These are phyloP conservation scores for Cosmopolites sordidus DNA, from an alignment of 2,888 invertebrate genomes.

Conservation along the genomic window DNA sequence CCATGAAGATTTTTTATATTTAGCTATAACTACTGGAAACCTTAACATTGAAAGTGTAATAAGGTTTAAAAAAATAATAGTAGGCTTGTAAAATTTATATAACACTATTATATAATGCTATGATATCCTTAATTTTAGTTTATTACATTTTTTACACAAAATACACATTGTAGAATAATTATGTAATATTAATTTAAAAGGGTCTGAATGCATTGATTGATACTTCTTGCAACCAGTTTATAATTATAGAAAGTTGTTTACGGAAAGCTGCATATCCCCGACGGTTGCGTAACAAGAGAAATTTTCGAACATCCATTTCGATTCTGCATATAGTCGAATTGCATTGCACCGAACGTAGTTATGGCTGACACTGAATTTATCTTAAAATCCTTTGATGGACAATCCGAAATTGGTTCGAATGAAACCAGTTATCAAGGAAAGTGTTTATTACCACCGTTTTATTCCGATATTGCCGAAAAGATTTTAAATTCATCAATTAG, in stretches of 20 bases:
- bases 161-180: no score
- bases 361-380: not conserved
- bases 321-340: not conserved
- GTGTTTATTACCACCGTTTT: conserved; percentile 66
- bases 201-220: no score
- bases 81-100: no score
- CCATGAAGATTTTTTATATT: no score
- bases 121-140: no score
- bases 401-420: no score
- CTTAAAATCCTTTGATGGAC: not conserved
- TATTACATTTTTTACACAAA: no score
- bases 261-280: not conserved
- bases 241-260: not conserved
- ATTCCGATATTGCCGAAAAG: conserved; percentile 62
- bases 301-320: not conserved
- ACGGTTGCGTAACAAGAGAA: not conserved
- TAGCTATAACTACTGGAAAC: no score
- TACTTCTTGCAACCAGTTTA: not conserved
- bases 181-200: no score
- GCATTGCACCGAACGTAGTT: not conserved
- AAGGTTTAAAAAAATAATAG: no score
- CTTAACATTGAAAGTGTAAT: no score
- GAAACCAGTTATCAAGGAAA: conserved; percentile 49
- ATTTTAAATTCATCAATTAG: conserved; percentile 68
- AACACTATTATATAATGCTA: no score